A percentile compares a stretch with the other conserved stretches of the same genome.
Evolutionary conservation across 2,888 invertebrate genomes (phyloP).

Genomic region (Rhodophaea formosa): DNA sequence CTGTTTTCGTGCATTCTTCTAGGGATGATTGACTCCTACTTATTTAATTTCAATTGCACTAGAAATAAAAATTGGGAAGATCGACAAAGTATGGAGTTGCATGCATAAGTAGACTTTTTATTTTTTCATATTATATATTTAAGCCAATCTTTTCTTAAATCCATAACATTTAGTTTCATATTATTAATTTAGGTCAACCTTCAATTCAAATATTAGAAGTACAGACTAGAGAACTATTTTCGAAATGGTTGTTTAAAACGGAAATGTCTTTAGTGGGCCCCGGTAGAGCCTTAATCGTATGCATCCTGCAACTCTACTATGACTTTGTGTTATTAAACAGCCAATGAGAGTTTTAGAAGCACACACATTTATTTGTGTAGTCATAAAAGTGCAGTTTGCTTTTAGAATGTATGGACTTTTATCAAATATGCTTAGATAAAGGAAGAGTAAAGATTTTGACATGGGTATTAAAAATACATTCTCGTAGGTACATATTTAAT

Average conservation of each 20-base stretch:
- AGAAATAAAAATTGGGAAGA: too few species aligned
- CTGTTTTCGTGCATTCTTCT: background rate
- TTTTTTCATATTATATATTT: too few species aligned
- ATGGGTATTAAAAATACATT: background rate
- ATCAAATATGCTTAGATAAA: background rate
- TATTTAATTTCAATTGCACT: background rate
- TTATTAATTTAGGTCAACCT: background rate
- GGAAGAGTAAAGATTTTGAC: background rate
- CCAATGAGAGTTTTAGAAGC: background rate
- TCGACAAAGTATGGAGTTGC: too few species aligned
- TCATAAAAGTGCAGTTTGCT: background rate
- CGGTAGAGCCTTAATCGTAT: slow-evolving; percentile 5
- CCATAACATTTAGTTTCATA: background rate
- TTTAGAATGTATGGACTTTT: background rate
- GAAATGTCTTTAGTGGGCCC: background rate
- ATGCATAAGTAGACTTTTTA: too few species aligned
- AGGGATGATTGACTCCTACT: background rate
- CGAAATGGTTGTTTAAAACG: slow-evolving; percentile 2
- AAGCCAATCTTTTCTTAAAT: too few species aligned
- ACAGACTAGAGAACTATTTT: background rate
- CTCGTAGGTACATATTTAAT: too few species aligned
- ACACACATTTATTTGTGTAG: background rate
- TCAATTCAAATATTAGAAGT: background rate
- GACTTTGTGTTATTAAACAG: background rate
- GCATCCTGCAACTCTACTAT: background rate